phyloP scores from a whole-genome alignment of 1,140 invertebrate genomes.

The Drosophila repleta region DNA sequence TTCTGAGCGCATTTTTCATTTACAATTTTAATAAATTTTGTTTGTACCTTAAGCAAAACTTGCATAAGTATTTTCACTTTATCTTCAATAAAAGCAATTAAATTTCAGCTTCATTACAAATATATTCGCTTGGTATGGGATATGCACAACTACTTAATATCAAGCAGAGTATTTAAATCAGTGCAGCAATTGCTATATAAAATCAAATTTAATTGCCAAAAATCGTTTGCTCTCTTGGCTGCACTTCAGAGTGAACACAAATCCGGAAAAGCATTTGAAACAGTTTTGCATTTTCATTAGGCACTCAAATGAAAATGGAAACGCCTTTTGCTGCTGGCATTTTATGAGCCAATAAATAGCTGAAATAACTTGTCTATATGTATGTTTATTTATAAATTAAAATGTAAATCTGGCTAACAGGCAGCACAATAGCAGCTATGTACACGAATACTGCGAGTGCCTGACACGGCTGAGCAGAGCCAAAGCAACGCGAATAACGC shows the following conservation, averaged over 20 bases:
- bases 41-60: too few relatives aligned
- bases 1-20: too few relatives aligned
- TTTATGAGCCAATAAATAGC: constrained; percentile 73
- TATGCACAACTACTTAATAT: not conserved
- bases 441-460: constrained; percentile 70
- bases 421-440: constrained; percentile 37
- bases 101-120: too few relatives aligned
- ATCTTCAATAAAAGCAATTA: too few relatives aligned
- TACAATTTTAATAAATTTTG: too few relatives aligned
- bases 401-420: not conserved
- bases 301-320: constrained; percentile 54
- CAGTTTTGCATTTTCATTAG: constrained; percentile 62
- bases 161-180: not conserved
- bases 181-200: not conserved
- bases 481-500: not conserved
- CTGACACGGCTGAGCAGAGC: constrained; percentile 1
- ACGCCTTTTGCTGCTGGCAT: constrained; percentile 42
- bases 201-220: constrained; percentile 4
- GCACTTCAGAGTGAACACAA: constrained; percentile 33
- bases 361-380: constrained; percentile 30
- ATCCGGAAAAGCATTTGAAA: constrained; percentile 72
- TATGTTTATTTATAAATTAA: not conserved
- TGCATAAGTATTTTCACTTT: too few relatives aligned
- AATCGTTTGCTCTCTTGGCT: constrained; percentile 23
- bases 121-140: too few relatives aligned